Percentiles rank a stretch among this genome's conserved stretches.
phyloP scores from a whole-genome alignment of 2,888 invertebrate genomes.

The Allacma fusca region DNA sequence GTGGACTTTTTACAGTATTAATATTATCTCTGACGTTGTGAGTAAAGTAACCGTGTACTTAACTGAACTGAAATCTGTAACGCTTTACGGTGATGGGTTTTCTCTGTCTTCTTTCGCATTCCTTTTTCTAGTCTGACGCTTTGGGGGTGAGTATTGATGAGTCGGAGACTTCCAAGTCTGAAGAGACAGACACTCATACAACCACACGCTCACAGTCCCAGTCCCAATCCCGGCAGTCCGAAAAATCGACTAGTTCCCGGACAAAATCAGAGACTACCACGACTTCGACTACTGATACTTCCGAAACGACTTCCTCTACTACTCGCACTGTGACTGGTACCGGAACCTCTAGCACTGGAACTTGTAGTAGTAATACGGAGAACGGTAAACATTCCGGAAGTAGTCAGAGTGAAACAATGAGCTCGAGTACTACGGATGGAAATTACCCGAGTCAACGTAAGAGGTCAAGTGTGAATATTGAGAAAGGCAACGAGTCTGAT shows the following conservation, averaged over 20 bases:
- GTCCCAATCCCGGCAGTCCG: slow-evolving; percentile 53
- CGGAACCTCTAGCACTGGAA: slow-evolving; percentile 19
- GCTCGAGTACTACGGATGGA: slow-evolving; percentile 40
- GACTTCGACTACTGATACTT: slow-evolving; percentile 42
- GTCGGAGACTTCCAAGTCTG: slow-evolving; percentile 58
- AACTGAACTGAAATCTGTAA: not conserved
- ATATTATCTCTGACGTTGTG: too few species aligned
- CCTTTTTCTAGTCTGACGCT: slow-evolving; percentile 53
- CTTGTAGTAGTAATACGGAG: slow-evolving; percentile 31
- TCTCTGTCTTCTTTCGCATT: slow-evolving; percentile 4
- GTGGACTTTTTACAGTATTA: too few species aligned
- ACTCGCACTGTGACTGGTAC: slow-evolving; percentile 50
- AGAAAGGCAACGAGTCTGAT: slow-evolving; percentile 18
- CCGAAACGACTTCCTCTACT: slow-evolving; percentile 48
- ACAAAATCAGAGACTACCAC: slow-evolving; percentile 54
- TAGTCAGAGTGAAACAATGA: slow-evolving; percentile 28
- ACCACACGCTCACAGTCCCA: slow-evolving; percentile 53
- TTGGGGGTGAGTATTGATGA: slow-evolving; percentile 60
- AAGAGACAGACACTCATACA: slow-evolving; percentile 56
- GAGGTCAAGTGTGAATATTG: slow-evolving; percentile 32
- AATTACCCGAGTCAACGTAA: slow-evolving; percentile 35
- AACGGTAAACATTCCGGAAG: slow-evolving; percentile 35
- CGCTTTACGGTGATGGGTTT: slow-evolving; percentile 6
- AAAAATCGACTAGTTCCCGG: slow-evolving; percentile 48
- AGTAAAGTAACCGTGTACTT: too few species aligned